Base-by-base conservation (phyloP, 2,113 vertebrate genomes). In the Halichoerus grypus region DNA sequence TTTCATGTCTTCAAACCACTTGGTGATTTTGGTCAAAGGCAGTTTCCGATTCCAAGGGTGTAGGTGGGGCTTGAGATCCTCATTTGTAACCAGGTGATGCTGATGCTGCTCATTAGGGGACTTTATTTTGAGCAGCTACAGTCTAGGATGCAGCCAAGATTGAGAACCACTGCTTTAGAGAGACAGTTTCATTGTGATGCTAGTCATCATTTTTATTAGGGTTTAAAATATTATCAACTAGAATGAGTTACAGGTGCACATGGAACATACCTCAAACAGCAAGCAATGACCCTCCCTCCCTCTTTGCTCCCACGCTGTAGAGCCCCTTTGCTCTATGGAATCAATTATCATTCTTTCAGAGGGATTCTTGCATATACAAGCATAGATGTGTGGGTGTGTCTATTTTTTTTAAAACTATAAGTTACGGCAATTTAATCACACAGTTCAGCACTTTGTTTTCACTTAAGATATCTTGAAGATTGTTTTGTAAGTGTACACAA, bases 351-450 rank as follows among this genome's bases (percentile, higher is more conserved):
- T 22, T 10, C 59, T 72, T 49, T n/a, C 69, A 69, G 19, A 65
- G 9, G 59, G 53, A 33, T 4, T 28, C 5, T 33, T 15, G 5
- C 36, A 16, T 12, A 61, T 8, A 5, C n/a, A 93, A 55, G 31
- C 51, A 31, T 22, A 80, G 82, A 42, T 5, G 10, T 7, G 5
- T 22, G 18, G 16, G 0, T 31, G 15, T 15, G 10, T 14, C 0
- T 12, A 10, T 59, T 11, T 33, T 36, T 76, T 85, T 88, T 42
- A 5, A 5, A 72, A 92, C 14, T 21, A 19, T 10, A 31, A 51
- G 55, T 3, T 14, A 42, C 26, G 51, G 15, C 7, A 31, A 57
- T 63, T 22, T 69, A 10, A 57, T 51, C 16, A 69, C 2, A 15
- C 18, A 12, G 3, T 39, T 80, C 21, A 33, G 46, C 7, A 53